phyloP scores from a whole-genome alignment of 2,113 vertebrate species.

The Chaetorhynchus papuensis region DNA sequence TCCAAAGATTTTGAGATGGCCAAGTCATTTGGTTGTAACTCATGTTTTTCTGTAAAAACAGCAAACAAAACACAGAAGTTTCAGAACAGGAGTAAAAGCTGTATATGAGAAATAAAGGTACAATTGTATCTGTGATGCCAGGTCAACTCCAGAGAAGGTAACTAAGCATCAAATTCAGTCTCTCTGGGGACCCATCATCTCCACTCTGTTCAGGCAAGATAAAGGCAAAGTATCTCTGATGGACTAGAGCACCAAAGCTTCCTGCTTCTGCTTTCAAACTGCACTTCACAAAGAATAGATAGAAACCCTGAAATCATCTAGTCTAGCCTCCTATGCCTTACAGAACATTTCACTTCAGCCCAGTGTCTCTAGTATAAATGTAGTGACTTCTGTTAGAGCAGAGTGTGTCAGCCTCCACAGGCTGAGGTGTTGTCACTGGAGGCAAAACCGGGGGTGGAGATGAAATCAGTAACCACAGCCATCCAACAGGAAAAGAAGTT shows the following conservation, averaged over 20 bases:
- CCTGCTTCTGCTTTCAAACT: not conserved
- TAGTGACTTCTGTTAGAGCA: not conserved
- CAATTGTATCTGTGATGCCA: not conserved
- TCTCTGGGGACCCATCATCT: not conserved
- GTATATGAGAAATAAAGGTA: not conserved
- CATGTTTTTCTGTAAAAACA: slow-evolving; percentile 80
- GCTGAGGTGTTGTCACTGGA: not conserved
- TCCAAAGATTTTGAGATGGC: slow-evolving; percentile 82
- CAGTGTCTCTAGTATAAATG: not conserved
- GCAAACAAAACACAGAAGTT: not conserved
- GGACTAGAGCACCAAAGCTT: not conserved
- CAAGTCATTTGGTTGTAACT: slow-evolving; percentile 85
- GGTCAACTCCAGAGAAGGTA: not conserved
- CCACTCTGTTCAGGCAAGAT: not conserved
- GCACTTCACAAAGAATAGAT: not conserved
- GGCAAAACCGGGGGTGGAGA: not conserved
- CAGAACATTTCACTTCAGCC: not conserved
- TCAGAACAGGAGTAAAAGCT: not conserved
- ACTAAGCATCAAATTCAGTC: not conserved
- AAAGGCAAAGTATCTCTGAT: not conserved
- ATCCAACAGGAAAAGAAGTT: not conserved
- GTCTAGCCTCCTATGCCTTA: not conserved
- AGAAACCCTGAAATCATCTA: not conserved
- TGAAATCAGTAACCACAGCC: not conserved
- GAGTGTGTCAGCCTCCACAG: not conserved